Base-by-base conservation (phyloP, 2,113 vertebrate species). In the Phalacrocorax aristotelis region DNA sequence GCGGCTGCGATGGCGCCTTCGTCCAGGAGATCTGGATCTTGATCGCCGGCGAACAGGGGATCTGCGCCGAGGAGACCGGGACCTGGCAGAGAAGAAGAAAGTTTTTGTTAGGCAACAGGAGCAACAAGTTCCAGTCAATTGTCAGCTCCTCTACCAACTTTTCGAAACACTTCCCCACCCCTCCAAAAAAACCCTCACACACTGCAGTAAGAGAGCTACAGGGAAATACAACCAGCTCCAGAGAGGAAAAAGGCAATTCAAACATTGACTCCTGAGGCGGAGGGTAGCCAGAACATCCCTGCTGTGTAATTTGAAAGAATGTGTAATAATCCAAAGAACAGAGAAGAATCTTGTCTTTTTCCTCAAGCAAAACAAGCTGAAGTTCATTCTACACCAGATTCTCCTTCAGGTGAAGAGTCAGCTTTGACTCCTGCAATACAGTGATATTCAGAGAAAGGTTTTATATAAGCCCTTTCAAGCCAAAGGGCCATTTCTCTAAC, bases 1-100 rank as follows among this genome's bases (percentile, higher is more conserved):
- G 46, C 99, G 99, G 93, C 99, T 99, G 79, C 99, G 98, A 66
- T 99, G 99, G 74, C 99, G 99, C 83, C 99, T 98, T 78, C 99
- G 99, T 8, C 99, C 99, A 0, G 99, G 99, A 61, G 99, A 99
- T 48, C 99, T 98, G 64, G 99, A 99, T 25, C 99, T 98, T 38
- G 99, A 98, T 5, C 99, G 98, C n/a, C 99, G 98, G 29, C 99
- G 99, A 10, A 98, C 98, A 0, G 99, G 99, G 3, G 99, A 99
- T n/a, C 99, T 98, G 76, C 99, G 99, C 42, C 99, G 96, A 0
- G 99, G 99, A 25, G 99, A 99, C 2, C 99, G 99, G 20, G 99
- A 99, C 98, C 99, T 99, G 90, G 1, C 7, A 38, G 29, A 44
- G 48, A 34, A 75, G 13, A 48, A 79, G 17, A 38, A 48, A 27